A percentile compares a stretch with the other conserved stretches of the same genome.
phyloP scores from a whole-genome alignment of 2,888 invertebrate genomes.

The Dugesia japonica region DNA sequence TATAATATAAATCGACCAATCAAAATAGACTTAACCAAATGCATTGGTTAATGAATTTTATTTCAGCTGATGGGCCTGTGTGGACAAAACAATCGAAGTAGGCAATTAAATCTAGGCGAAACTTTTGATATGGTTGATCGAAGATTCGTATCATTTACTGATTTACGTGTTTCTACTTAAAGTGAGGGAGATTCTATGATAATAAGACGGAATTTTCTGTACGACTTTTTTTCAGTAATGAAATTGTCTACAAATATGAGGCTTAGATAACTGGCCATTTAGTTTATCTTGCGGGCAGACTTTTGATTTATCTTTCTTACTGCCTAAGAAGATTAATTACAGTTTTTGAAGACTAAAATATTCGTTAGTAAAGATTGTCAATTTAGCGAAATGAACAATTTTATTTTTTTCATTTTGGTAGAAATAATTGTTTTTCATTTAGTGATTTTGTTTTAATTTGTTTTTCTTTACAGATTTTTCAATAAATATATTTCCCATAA shows the following conservation, averaged over 20 bases:
- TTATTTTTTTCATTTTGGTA: neutral
- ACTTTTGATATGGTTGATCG: constrained; percentile 20
- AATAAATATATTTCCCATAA: too few species aligned
- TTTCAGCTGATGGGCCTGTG: neutral
- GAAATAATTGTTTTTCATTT: too few species aligned
- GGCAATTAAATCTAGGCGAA: constrained; percentile 13
- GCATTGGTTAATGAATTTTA: neutral
- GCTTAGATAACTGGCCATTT: constrained; percentile 4
- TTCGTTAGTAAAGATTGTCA: neutral
- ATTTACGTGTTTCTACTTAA: constrained; percentile 2
- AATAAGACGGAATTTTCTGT: neutral
- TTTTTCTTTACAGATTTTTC: too few species aligned
- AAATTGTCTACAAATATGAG: neutral
- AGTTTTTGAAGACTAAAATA: neutral
- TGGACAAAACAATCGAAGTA: constrained; percentile 20
- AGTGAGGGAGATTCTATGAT: neutral
- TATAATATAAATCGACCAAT: neutral
- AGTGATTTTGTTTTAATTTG: too few species aligned
- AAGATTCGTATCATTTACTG: constrained; percentile 20
- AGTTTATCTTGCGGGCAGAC: constrained; percentile 14
- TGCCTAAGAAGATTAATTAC: constrained; percentile 13
- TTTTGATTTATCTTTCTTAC: constrained; percentile 13
- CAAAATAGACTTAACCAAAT: constrained; percentile 4
- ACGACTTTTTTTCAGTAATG: neutral
- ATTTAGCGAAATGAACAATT: neutral